A percentile compares a stretch with the other conserved stretches of the same genome.
phyloP scores from a whole-genome alignment of 1,140 invertebrate species.

The Lasaia peninsularis region DNA sequence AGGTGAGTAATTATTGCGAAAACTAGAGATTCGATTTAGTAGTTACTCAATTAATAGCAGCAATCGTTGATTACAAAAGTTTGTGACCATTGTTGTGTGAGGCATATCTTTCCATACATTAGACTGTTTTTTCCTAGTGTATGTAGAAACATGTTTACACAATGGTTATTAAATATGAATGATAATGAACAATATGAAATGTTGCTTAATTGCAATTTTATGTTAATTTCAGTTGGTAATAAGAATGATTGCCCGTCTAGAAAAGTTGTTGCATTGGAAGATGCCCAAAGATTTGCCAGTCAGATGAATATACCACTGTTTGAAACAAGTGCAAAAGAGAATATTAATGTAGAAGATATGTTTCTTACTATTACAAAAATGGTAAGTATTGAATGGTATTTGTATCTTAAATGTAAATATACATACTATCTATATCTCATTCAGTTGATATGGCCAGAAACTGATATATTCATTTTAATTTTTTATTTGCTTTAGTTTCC shows the following conservation, averaged over 20 bases:
- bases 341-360: conserved; percentile 98
- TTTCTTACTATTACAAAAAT: conserved; percentile 84
- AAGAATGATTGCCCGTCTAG: conserved; percentile 98
- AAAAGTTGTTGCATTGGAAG: conserved; percentile 97
- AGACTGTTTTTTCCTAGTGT: not conserved
- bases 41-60: not conserved
- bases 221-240: conserved; percentile 90
- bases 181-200: conserved; percentile 5
- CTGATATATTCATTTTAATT: too few species aligned
- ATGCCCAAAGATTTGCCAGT: conserved; percentile 97
- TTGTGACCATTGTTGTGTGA: conserved; percentile 8
- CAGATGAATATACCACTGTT: conserved; percentile 98
- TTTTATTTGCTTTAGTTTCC: too few species aligned
- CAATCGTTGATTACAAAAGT: conserved; percentile 10
- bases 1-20: conserved; percentile 79
- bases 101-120: not conserved
- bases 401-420: too few species aligned
- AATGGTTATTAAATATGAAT: not conserved
- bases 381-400: conserved; percentile 48
- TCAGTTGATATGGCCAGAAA: too few species aligned
- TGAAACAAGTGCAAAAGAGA: conserved; percentile 99
- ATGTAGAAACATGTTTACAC: not conserved
- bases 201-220: conserved; percentile 11
- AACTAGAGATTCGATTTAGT: conserved; percentile 5
- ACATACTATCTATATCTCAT: too few species aligned